A percentile compares a stretch with the other conserved stretches of the same genome.
Evolutionary conservation across 2,113 vertebrate species (phyloP).

Genomic region (Steatornis caripensis): DNA sequence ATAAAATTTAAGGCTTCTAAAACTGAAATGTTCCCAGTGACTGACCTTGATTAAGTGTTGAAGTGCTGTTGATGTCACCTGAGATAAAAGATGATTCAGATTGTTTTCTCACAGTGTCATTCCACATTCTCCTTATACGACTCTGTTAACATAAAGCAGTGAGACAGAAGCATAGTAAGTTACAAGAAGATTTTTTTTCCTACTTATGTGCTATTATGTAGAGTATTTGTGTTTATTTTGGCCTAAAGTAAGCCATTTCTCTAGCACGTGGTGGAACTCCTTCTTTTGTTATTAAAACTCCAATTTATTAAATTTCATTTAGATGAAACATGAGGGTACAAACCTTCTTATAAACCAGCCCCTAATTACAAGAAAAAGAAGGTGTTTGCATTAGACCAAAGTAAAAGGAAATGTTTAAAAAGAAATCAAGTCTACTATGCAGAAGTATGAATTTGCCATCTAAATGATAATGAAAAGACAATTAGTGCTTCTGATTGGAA

Average conservation of each 20-base stretch:
- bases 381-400: background rate
- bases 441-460: conserved; percentile 37
- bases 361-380: background rate
- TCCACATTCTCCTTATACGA: conserved; percentile 99
- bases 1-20: conserved; percentile 57
- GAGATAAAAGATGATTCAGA: conserved; percentile 99
- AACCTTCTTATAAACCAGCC: background rate
- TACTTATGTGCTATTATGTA: background rate
- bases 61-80: conserved; percentile 99
- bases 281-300: background rate
- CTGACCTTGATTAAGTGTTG: conserved; percentile 99
- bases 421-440: background rate
- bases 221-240: background rate
- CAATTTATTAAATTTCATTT: background rate
- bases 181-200: background rate
- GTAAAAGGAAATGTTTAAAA: conserved; percentile 18
- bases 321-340: background rate
- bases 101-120: conserved; percentile 99
- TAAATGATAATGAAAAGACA: conserved; percentile 57
- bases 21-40: conserved; percentile 77
- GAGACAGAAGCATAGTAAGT: conserved; percentile 14
- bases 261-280: background rate
- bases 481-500: conserved; percentile 66
- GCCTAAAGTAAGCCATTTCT: background rate
- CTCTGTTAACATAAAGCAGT: conserved; percentile 86